Base-by-base conservation (phyloP, 2,797 vertebrate genomes). In the Trematomus bernacchii region DNA sequence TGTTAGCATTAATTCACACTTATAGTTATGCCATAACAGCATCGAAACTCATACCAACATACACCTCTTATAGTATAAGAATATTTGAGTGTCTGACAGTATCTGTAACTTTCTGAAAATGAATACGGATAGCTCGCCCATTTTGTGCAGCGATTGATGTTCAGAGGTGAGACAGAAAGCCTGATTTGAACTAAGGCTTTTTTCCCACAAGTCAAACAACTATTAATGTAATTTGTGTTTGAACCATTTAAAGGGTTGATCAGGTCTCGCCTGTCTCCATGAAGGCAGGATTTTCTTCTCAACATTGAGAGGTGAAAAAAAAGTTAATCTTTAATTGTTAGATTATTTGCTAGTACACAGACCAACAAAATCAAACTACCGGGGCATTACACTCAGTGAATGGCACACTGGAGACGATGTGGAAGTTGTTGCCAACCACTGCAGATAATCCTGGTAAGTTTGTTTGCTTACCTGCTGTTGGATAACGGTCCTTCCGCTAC, bases 391-490 rank as follows among this genome's bases (percentile, higher is more conserved):
- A 62, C 15, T 64, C 16, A 19, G 3, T 63, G 23, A 71, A 43
- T 10, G 21, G 8, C 59, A 44, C 40, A 54, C 27, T 78, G 68
- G 69, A 71, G 51, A 67, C 61, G 14, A 71, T 30, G 58, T 6
- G 55, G 59, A 77, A 64, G 52, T 40, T 60, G 55, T 55, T 64
- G 77, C 40, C 54, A 76, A 50, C 62, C 54, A 59, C 47, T 0
- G 16, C 21, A 48, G 50, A 62, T 76, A 57, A 70, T 60, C n/a
- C 53, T 48, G 16, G 5, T 12, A 44, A 53, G 2, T 62, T 63
- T 69, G 74, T 84, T 82, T 85, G 66, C 66, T 68, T 27, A 63
- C 69, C 66, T 73, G 58, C 69, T 55, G 73, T 60, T 65, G 69
- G 47, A 79, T 59, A 69, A 69, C 47, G 21, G 37, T 27, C 37